Evolutionary conservation across 2,797 vertebrate species (phyloP).

Genomic region (Artibeus lituratus): DNA sequence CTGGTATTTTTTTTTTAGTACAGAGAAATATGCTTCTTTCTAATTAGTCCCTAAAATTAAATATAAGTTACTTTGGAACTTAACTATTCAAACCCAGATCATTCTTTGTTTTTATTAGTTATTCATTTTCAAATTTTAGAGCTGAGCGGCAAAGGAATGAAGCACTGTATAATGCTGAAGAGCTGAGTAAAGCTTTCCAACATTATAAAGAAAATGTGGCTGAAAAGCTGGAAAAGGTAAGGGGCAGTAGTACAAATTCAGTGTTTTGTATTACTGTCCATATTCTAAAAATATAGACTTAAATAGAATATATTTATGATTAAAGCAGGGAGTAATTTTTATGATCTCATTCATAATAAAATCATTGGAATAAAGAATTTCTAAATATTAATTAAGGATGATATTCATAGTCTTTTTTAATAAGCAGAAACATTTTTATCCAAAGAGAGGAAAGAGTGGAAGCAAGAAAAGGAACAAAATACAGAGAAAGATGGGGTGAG

Average conservation of each 20-base stretch:
- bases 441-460: neutral
- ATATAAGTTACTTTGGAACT: slow-evolving; percentile 27
- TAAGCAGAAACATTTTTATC: neutral
- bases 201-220: slow-evolving; percentile 87
- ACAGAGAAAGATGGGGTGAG: neutral
- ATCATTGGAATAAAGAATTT: slow-evolving; percentile 30
- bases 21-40: neutral
- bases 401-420: neutral
- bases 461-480: neutral
- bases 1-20: neutral
- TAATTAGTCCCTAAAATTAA: slow-evolving; percentile 22
- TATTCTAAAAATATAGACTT: slow-evolving; percentile 13
- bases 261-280: slow-evolving; percentile 7
- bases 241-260: slow-evolving; percentile 13
- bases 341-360: slow-evolving; percentile 34
- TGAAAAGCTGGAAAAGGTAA: slow-evolving; percentile 87
- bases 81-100: slow-evolving; percentile 23
- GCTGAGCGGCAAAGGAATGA: slow-evolving; percentile 93
- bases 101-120: slow-evolving; percentile 33
- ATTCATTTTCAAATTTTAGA: slow-evolving; percentile 79
- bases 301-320: slow-evolving; percentile 17
- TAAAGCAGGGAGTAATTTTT: slow-evolving; percentile 1
- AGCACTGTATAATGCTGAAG: slow-evolving; percentile 89
- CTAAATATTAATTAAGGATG: slow-evolving; percentile 21
- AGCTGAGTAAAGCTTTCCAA: slow-evolving; percentile 89